Base-by-base conservation (phyloP, 1,140 invertebrate genomes). In the Drosophila ironensis region DNA sequence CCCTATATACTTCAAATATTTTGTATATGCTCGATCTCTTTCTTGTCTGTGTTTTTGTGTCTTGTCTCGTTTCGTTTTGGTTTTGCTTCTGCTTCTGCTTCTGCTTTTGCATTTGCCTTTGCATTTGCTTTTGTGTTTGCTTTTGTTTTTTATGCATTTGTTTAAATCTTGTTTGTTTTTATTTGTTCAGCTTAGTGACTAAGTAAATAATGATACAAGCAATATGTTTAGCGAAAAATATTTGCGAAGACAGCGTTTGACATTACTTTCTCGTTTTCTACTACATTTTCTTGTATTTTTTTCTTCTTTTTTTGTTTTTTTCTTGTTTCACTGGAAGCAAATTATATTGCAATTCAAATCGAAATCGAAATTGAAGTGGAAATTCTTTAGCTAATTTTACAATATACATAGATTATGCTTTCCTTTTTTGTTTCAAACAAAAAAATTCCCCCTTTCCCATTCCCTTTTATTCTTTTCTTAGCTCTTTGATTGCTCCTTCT, bases 241-340 rank as follows among this genome's bases (percentile, higher is more conserved):
- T 63, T 63, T 63, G 60, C 60, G 60, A 63, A 63, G 60, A 63
- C 60, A 63, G 57, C 60, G 57, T 63, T 63, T 63, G 38, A 61
- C 30, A 63, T 53, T 72, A 24, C 50, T 67, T 42, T 27, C 41
- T 38, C 9, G 16, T 35, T 37, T 25, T 19, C 27, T 37, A n/a
- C n/a, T 11, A 7, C 4, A n/a, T 28, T 48, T 8, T 17, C 6
- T 20, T n/a, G n/a, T n/a, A n/a, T n/a, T 22, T 16, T 3, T 2
- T n/a, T 16, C 4, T 1, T 28, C 51, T n/a, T 35, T 27, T 6
- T 22, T 50, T 38, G 3, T 38, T n/a, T 19, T 44, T 28, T 48
- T 7, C 14, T 25, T 41, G 5, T 9, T 42, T 27, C 40, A 35
- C 16, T 73, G 80, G 78, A 84, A 82, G 78, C 80, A 82, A 72